Evolutionary conservation across 2,888 invertebrate genomes (phyloP), one percentile per base, ranked within the genome.

Genomic region (Gibbula magus): DNA sequence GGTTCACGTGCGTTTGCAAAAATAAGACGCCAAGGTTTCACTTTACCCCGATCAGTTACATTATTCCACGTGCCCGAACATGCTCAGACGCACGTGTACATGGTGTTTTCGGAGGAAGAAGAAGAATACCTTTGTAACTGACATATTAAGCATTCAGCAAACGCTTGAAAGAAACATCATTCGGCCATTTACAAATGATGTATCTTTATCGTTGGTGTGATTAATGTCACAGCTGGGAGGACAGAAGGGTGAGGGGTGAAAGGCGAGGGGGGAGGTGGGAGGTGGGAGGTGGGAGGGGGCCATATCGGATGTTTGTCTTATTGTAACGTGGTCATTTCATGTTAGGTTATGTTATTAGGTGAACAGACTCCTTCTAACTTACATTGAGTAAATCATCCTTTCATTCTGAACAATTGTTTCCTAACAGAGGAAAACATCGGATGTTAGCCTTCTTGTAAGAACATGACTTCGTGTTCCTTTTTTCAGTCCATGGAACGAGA

Each of bases 121-220:
- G 70, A 35, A 35, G 35, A 70, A 70, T 70, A 70, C 70, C 29
- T 70, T 67, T 70, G 39, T 70, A 39, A 18, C 29, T 18, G 39
- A 70, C 39, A 20, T 70, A 70, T 39, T 70, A 35, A n/a, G 39
- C 35, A 70, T 70, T 70, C 39, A 7, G 35, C 16, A 39, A 2
- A 35, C 20, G 35, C 10, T 35, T 20, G 39, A 20, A n/a, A 35
- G 70, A 70, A 70, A 20, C 70, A 39, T 18, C 35, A 20, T 20
- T 35, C 35, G 35, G 32, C 70, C 70, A 70, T 39, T 70, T 70
- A 70, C n/a, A n/a, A 18, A 35, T 70, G 70, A 70, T 39, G 20
- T 70, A 70, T 70, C 35, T 20, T 2, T n/a, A 20, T 2, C 18
- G 4, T 16, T 20, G 3, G 35, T 20, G 70, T 70, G 70, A 70